phyloP scores from a whole-genome alignment of 1,140 invertebrate genomes.

The Papilio xuthus region DNA sequence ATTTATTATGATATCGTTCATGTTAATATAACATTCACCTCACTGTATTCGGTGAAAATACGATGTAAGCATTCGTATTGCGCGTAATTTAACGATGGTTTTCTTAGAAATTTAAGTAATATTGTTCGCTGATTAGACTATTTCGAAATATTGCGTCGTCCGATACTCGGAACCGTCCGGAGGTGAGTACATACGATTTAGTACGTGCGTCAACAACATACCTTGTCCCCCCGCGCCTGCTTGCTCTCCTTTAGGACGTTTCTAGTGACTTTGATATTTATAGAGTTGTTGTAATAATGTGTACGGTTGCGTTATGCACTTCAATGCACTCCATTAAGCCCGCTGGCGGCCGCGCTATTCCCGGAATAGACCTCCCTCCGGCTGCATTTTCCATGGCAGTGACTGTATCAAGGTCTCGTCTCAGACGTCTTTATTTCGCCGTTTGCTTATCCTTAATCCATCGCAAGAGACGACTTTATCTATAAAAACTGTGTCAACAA shows the following conservation, averaged over 20 bases:
- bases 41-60: background rate
- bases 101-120: conserved; percentile 20
- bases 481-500: background rate
- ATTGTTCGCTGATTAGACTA: conserved; percentile 20
- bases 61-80: conserved; percentile 17
- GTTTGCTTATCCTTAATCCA: background rate
- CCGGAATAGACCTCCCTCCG: conserved; percentile 46
- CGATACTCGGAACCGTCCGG: background rate
- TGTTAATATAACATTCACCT: background rate
- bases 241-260: conserved; percentile 7
- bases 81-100: conserved; percentile 16
- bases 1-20: conserved; percentile 2
- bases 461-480: background rate
- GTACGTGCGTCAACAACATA: conserved; percentile 26
- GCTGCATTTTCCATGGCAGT: conserved; percentile 50
- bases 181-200: background rate
- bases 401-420: conserved; percentile 46
- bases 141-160: conserved; percentile 29
- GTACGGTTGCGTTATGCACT: conserved; percentile 44
- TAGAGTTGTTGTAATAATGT: conserved; percentile 18
- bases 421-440: conserved; percentile 19
- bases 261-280: conserved; percentile 36
- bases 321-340: conserved; percentile 49
- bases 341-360: conserved; percentile 51
- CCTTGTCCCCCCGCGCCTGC: background rate